Evolutionary conservation across 2,888 invertebrate genomes (phyloP).

Genomic region (Pegoplata infirma): DNA sequence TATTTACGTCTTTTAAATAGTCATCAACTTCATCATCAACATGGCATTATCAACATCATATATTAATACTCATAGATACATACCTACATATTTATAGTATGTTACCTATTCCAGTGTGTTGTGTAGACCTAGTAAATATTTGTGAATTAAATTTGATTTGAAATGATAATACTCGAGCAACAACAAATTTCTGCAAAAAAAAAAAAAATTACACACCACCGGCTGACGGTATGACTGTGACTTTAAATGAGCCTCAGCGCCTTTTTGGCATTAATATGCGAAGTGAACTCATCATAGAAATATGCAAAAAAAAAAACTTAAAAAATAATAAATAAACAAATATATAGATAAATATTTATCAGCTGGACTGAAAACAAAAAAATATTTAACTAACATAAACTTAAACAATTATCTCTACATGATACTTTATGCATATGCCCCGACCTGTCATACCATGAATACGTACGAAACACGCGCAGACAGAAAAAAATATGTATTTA

Average conservation of each 20-base stretch:
- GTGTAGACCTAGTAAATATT: constrained; percentile 32
- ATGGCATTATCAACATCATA: neutral
- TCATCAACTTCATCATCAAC: neutral
- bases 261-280: constrained; percentile 33
- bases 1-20: neutral
- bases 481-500: too few relatives aligned
- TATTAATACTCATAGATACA: neutral
- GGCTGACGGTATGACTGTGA: constrained; percentile 2
- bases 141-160: constrained; percentile 42
- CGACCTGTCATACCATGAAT: neutral
- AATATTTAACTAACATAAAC: constrained; percentile 34
- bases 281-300: constrained; percentile 55
- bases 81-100: neutral
- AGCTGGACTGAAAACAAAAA: constrained; percentile 42
- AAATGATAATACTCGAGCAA: constrained; percentile 13
- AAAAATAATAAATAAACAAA: constrained; percentile 47
- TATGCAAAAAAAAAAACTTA: constrained; percentile 39
- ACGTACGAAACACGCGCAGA: too few relatives aligned
- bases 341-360: constrained; percentile 54
- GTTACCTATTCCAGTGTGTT: neutral
- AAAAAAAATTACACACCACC: neutral
- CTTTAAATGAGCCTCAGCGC: neutral
- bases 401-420: constrained; percentile 39
- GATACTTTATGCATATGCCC: too few relatives aligned
- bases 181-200: neutral